phyloP scores from a whole-genome alignment of 1,140 invertebrate species.

The Belonocnema kinseyi region DNA sequence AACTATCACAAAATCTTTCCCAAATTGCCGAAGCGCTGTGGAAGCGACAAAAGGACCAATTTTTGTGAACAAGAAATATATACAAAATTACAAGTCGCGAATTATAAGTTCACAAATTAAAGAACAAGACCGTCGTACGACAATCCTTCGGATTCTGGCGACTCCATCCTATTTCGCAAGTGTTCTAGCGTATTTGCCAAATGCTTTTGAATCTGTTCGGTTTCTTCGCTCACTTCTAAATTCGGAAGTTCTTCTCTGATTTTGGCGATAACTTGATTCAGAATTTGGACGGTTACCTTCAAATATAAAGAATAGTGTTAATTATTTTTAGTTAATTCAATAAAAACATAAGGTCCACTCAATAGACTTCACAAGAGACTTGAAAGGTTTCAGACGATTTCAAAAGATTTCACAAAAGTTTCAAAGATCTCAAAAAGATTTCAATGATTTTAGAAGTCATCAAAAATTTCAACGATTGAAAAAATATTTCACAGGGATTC shows the following conservation, averaged over 20 bases:
- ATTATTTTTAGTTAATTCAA: constrained; percentile 23
- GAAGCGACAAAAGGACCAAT: not conserved
- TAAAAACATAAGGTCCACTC: not conserved
- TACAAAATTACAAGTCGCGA: constrained; percentile 41
- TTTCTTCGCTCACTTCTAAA: constrained; percentile 94
- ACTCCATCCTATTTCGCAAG: constrained; percentile 75
- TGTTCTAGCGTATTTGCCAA: constrained; percentile 92
- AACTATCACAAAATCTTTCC: not conserved
- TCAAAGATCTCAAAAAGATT: too few species aligned
- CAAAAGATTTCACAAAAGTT: too few species aligned
- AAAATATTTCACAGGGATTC: too few species aligned
- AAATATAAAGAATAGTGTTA: constrained; percentile 52
- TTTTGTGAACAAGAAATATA: constrained; percentile 32
- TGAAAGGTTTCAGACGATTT: not conserved
- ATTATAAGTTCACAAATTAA: constrained; percentile 55
- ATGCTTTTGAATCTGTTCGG: constrained; percentile 96
- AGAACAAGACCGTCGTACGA: constrained; percentile 79
- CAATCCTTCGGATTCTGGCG: constrained; percentile 77
- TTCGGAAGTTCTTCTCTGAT: constrained; percentile 95
- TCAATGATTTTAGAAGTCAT: too few species aligned
- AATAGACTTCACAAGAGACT: too few species aligned
- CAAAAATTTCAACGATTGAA: too few species aligned
- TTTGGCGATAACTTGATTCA: constrained; percentile 93
- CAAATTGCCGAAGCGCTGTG: not conserved
- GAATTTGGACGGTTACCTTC: constrained; percentile 82